Evolutionary conservation across 1,140 invertebrate genomes (phyloP).

Genomic region (Hypothenemus hampei): DNA sequence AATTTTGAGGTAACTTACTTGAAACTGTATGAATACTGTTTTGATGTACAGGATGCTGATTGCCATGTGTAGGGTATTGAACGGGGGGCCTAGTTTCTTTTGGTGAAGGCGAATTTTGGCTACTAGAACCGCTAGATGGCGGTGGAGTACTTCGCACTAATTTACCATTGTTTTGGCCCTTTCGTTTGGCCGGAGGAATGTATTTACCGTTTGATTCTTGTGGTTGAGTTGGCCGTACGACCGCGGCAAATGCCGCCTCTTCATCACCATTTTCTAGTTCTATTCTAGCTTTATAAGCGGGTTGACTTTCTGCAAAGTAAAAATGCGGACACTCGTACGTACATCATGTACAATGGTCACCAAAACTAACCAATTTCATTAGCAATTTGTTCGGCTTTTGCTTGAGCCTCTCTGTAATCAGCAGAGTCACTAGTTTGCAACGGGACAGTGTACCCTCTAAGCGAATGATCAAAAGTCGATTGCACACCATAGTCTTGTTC

Average conservation of each 20-base stretch:
- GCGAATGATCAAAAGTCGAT: slow-evolving; percentile 67
- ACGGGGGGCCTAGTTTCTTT: slow-evolving; percentile 29
- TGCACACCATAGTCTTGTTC: slow-evolving; percentile 76
- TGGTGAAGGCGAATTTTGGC: slow-evolving; percentile 35
- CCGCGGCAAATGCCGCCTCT: slow-evolving; percentile 77
- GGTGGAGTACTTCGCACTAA: slow-evolving; percentile 54
- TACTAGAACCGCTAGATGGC: slow-evolving; percentile 37
- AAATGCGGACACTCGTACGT: not conserved
- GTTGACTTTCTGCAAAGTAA: slow-evolving; percentile 60
- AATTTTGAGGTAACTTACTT: not conserved
- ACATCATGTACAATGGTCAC: not conserved
- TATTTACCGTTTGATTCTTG: slow-evolving; percentile 53
- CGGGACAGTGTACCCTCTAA: slow-evolving; percentile 87
- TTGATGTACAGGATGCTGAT: slow-evolving; percentile 17
- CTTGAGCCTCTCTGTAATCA: slow-evolving; percentile 77
- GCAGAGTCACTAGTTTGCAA: slow-evolving; percentile 78
- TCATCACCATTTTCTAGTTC: slow-evolving; percentile 90
- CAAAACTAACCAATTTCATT: slow-evolving; percentile 61
- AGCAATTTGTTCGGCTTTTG: slow-evolving; percentile 80
- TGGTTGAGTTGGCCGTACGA: slow-evolving; percentile 50
- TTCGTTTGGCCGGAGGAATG: slow-evolving; percentile 70
- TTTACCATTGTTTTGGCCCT: slow-evolving; percentile 56
- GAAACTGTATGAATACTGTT: slow-evolving; percentile 19
- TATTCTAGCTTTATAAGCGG: slow-evolving; percentile 69
- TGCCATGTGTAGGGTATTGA: slow-evolving; percentile 23